Conservation (phyloP, 2,797 vertebrate genomes). For the Ceryle rudis region DNA sequence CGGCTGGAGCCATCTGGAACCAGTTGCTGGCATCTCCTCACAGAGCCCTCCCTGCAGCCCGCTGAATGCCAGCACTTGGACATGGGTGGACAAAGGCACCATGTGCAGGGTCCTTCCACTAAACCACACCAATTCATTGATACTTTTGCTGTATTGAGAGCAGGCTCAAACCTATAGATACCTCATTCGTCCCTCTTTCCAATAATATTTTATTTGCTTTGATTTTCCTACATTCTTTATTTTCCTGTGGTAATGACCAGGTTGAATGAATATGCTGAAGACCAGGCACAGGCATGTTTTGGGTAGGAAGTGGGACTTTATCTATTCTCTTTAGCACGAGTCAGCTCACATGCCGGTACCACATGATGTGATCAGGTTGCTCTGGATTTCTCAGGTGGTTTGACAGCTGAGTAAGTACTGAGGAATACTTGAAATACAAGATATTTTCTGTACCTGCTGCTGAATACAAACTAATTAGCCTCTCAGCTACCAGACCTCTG, state of each 20-base stretch:
- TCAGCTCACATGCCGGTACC: neutral
- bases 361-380: neutral
- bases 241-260: neutral
- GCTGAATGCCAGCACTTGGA: neutral
- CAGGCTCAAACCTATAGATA: neutral
- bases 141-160: neutral
- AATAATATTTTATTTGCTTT: neutral
- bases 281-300: neutral
- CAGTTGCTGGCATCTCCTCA: neutral
- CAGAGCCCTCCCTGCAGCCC: neutral
- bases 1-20: too few relatives aligned
- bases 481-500: neutral
- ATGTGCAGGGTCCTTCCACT: neutral
- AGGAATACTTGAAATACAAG: neutral
- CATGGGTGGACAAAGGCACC: fast-evolving
- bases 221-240: neutral
- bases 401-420: neutral
- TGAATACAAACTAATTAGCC: neutral
- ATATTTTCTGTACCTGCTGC: neutral
- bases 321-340: neutral
- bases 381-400: neutral
- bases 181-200: neutral
- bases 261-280: neutral
- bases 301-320: neutral
- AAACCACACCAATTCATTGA: neutral